Evolutionary conservation across 2,113 vertebrate species (phyloP), one percentile per base, ranked within the genome.

Genomic region (Phyllopteryx taeniolatus): DNA sequence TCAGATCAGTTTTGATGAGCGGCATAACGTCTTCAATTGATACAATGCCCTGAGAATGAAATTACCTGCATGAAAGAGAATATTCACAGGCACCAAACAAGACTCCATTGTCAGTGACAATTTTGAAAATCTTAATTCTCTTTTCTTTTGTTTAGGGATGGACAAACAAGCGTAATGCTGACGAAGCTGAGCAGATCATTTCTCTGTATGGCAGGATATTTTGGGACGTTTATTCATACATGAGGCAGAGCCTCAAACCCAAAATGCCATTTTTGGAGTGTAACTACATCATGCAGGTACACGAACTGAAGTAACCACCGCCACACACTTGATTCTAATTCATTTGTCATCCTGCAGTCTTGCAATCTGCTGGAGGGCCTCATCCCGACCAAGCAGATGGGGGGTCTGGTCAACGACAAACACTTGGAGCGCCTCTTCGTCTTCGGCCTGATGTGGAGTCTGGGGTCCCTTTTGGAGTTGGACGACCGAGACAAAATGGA

Each of bases 381-480:
- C 70, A 94, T 97, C 31, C 93, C 92, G 54, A 71, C 83, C 1
- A 96, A 95, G 92, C 94, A 95, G 94, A 14, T 91, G 89, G 82
- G 86, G 78, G 90, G 84, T 4, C 92, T 95, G 71, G 49, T 91
- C 2, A 75, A 75, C 6, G 43, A 68, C 0, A 90, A 89, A 44
- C 89, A 93, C 74, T 77, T 95, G 80, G 93, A 91, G 73, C 89
- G 93, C 19, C 86, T 96, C 22, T 96, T 94, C 27, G 11, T 94
- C 66, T 97, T 96, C 75, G 91, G 93, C 20, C 87, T 97, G n/a
- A 93, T 97, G 94, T 97, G 95, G 95, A 96, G 95, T 13, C 5
- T 95, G 0, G 95, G 95, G 39, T 94, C 95, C 0, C 42, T 92
- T 61, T 80, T 97, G 74, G 95, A 96, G 72, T 74, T 87, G 39